Percentiles rank a stretch among this genome's conserved stretches.
Evolutionary conservation across 2,113 vertebrate genomes (phyloP).

Genomic region (Syngnathus floridae): DNA sequence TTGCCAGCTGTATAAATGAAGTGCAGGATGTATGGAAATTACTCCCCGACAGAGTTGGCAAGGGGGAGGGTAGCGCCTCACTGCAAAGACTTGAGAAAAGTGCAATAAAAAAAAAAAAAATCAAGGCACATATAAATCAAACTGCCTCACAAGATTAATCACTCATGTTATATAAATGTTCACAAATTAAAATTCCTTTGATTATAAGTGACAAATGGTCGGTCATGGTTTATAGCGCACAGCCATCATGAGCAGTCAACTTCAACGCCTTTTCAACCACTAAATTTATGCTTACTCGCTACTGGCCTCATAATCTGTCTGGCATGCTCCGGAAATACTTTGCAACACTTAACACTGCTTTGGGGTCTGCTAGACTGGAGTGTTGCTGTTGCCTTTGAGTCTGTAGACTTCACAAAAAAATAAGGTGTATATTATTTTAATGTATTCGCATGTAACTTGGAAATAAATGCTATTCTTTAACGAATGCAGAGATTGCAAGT

Average conservation of each 20-base stretch:
- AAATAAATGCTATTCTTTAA: no score
- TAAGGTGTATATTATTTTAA: background rate
- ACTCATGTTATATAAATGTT: background rate
- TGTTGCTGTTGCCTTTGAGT: background rate
- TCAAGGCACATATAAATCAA: background rate
- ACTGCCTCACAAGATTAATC: background rate
- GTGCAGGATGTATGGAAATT: conserved; percentile 36
- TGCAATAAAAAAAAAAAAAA: background rate
- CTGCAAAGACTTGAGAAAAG: background rate
- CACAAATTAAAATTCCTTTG: background rate
- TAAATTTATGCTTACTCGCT: background rate
- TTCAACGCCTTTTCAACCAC: background rate
- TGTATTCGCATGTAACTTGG: no score
- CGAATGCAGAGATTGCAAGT: no score
- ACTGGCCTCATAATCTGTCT: background rate
- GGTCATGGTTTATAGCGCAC: background rate
- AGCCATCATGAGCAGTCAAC: background rate
- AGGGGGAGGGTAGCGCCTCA: conserved; percentile 1
- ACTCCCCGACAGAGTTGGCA: conserved; percentile 15
- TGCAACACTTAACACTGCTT: background rate
- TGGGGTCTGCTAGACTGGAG: background rate
- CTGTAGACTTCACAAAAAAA: background rate
- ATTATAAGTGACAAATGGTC: background rate
- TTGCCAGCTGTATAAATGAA: conserved; percentile 47
- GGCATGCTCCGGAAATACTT: no score